These are phyloP conservation scores for Hyles vespertilio DNA, from an alignment of 1,140 invertebrate species.

Conservation along the genomic window DNA sequence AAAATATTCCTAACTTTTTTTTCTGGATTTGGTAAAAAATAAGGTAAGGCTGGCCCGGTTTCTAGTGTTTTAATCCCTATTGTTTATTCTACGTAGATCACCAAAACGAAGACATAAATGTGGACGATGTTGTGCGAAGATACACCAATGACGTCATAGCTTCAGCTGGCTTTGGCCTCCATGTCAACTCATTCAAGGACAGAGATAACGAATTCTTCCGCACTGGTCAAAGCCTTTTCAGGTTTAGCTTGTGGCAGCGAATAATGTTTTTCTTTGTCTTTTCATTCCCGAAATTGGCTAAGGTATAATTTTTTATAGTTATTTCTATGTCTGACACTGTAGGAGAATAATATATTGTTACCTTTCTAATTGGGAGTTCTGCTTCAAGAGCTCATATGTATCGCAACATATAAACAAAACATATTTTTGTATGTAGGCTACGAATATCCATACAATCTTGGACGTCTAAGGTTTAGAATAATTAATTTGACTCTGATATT, in stretches of 20 bases:
- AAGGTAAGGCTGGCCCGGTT: no score
- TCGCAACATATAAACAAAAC: no score
- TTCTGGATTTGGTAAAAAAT: no score
- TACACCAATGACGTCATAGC: slow-evolving; percentile 79
- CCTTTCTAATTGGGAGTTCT: no score
- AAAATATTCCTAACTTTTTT: no score
- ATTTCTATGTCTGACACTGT: no score
- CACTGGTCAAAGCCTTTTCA: slow-evolving; percentile 58
- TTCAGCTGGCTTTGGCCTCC: slow-evolving; percentile 76
- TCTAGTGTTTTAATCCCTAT: neutral
- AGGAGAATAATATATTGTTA: no score
- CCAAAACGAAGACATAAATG: slow-evolving; percentile 32
- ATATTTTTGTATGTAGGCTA: no score
- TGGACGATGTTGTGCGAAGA: slow-evolving; percentile 43
- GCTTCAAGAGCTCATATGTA: no score
- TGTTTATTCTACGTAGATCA: slow-evolving; percentile 21
- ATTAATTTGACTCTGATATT: no score
- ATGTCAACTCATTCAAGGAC: slow-evolving; percentile 75
- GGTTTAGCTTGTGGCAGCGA: slow-evolving; percentile 26
- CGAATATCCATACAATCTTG: no score
- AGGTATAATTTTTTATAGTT: slow-evolving; percentile 20
- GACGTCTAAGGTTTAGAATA: no score
- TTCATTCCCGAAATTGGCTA: slow-evolving; percentile 23
- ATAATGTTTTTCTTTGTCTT: slow-evolving; percentile 22
- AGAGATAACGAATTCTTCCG: slow-evolving; percentile 74